These are phyloP conservation scores for Vanessa atalanta DNA, from an alignment of 1,140 invertebrate species.

Conservation along the genomic window DNA sequence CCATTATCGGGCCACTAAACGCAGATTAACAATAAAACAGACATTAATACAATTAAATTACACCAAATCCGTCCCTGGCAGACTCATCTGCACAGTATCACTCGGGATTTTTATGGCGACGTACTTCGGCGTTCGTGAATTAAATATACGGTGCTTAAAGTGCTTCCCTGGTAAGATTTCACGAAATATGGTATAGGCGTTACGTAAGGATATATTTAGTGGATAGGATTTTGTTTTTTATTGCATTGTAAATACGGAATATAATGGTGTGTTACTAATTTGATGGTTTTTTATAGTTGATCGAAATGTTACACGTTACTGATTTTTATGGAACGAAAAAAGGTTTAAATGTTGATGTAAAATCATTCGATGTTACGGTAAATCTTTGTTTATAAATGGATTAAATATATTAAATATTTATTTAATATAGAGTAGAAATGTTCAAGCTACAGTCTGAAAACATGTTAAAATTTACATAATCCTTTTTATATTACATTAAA, in stretches of 20 bases:
- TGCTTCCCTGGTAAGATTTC: constrained; percentile 73
- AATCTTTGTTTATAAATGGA: too few relatives aligned
- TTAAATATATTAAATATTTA: too few relatives aligned
- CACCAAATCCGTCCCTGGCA: constrained; percentile 65
- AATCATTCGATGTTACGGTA: too few relatives aligned
- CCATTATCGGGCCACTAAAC: constrained; percentile 71
- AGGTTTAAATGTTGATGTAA: too few relatives aligned
- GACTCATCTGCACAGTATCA: constrained; percentile 77
- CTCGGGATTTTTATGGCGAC: constrained; percentile 76
- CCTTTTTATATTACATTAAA: not conserved
- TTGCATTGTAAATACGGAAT: not conserved
- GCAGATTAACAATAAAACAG: constrained; percentile 77
- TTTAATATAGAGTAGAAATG: too few relatives aligned
- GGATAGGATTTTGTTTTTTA: constrained; percentile 7
- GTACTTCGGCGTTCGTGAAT: constrained; percentile 72
- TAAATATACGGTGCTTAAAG: constrained; percentile 77
- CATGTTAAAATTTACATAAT: too few relatives aligned
- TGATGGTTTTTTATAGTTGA: not conserved
- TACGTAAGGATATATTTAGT: not conserved
- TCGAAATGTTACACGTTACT: not conserved
- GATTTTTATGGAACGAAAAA: too few relatives aligned
- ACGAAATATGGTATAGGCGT: constrained; percentile 59
- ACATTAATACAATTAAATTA: constrained; percentile 78
- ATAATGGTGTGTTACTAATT: not conserved
- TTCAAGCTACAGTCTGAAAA: too few relatives aligned